Conservation (phyloP, 2,113 vertebrate species). For the Rissa tridactyla region DNA sequence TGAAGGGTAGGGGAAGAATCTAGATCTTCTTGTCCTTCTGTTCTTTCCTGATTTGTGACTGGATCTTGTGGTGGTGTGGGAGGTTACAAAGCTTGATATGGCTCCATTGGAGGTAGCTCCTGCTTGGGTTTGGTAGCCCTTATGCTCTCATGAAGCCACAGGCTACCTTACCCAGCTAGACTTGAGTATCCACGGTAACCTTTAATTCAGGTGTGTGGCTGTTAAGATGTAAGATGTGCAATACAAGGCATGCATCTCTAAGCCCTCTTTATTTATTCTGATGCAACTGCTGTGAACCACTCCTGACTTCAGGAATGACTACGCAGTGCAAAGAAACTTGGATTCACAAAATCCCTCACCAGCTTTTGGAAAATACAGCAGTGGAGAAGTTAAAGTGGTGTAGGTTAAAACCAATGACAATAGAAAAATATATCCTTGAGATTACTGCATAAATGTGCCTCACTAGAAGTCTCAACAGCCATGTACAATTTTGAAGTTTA, state of each 20-base stretch:
- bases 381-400: background rate
- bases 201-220: background rate
- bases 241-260: background rate
- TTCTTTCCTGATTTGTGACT: background rate
- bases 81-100: background rate
- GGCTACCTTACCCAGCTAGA: background rate
- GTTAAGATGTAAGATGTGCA: fast-evolving
- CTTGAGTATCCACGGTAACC: background rate
- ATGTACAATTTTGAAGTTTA: background rate
- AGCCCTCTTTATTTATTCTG: background rate
- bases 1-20: background rate
- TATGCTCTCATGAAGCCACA: background rate
- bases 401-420: background rate
- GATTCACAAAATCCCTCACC: background rate
- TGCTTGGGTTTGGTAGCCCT: background rate
- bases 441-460: too few species aligned
- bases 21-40: background rate
- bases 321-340: background rate
- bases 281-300: background rate
- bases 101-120: background rate
- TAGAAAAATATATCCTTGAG: background rate
- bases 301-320: background rate
- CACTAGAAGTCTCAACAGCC: background rate
- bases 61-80: too few species aligned
- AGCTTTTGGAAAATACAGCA: background rate